A percentile compares a stretch with the other conserved stretches of the same genome.
These are phyloP conservation scores for Actinemys pallida DNA, from an alignment of 2,113 vertebrate genomes.

Conservation along the genomic window DNA sequence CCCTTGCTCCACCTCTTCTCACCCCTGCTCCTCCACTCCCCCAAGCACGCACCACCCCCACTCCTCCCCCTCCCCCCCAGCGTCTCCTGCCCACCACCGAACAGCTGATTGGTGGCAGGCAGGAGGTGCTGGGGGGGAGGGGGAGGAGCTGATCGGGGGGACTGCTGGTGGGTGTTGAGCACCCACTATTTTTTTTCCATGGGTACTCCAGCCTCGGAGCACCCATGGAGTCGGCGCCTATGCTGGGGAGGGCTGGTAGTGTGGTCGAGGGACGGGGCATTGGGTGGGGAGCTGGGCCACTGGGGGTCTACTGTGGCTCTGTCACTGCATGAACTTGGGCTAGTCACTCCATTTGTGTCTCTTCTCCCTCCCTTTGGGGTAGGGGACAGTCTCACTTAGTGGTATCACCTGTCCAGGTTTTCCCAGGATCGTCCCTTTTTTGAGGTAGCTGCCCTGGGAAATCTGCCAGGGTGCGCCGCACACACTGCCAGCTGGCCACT, in stretches of 20 bases:
- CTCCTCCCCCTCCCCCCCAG: too few relatives aligned
- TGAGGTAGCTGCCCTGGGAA: not conserved
- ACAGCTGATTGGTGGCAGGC: too few relatives aligned
- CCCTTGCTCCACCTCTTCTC: too few relatives aligned
- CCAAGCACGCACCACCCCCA: too few relatives aligned
- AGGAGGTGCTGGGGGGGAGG: too few relatives aligned
- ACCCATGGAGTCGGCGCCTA: too few relatives aligned
- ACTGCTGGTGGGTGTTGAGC: too few relatives aligned
- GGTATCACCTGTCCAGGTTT: not conserved
- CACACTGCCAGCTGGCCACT: not conserved
- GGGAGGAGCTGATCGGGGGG: too few relatives aligned
- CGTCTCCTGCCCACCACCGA: too few relatives aligned
- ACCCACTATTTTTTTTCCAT: too few relatives aligned
- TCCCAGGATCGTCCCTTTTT: not conserved
- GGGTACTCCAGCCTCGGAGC: too few relatives aligned
- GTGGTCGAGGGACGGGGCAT: conserved; percentile 8
- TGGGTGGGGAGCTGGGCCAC: not conserved
- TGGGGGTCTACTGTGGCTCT: not conserved
- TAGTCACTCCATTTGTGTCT: not conserved
- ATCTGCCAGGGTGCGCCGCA: not conserved
- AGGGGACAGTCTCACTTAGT: not conserved
- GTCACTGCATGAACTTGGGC: not conserved
- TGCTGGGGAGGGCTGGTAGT: not conserved
- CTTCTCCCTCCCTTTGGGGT: not conserved
- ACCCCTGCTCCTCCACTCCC: too few relatives aligned